Evolutionary conservation across 2,888 invertebrate genomes (phyloP).

Genomic region (Odontocerum albicorne): DNA sequence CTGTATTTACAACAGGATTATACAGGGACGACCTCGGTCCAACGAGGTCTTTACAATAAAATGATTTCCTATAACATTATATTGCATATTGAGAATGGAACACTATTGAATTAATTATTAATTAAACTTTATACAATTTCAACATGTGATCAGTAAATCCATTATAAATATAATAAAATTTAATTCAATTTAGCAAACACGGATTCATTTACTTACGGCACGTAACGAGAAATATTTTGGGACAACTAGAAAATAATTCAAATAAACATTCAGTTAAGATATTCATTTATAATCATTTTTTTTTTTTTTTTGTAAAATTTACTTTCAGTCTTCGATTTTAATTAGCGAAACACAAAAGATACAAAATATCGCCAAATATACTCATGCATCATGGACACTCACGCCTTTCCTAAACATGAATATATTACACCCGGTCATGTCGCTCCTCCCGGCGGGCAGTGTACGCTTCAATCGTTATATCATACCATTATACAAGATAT

Average conservation of each 20-base stretch:
- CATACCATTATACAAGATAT: too few species aligned
- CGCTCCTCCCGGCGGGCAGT: too few species aligned
- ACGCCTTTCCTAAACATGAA: not conserved
- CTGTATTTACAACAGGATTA: too few species aligned
- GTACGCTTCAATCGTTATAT: too few species aligned
- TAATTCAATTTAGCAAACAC: conserved; percentile 33
- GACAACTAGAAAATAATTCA: conserved; percentile 26
- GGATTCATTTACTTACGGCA: conserved; percentile 32
- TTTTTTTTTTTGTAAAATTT: conserved; percentile 43
- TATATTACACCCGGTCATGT: not conserved
- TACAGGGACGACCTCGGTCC: too few species aligned
- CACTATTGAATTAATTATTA: conserved; percentile 32
- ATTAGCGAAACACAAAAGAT: conserved; percentile 52
- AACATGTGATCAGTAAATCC: conserved; percentile 31
- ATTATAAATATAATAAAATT: conserved; percentile 32
- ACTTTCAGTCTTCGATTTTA: conserved; percentile 58
- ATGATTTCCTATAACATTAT: conserved; percentile 20
- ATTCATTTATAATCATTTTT: conserved; percentile 31
- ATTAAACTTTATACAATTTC: conserved; percentile 35
- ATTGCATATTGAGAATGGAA: conserved; percentile 35
- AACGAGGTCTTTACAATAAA: too few species aligned
- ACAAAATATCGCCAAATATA: conserved; percentile 36
- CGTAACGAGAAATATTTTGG: conserved; percentile 29
- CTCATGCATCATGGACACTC: not conserved
- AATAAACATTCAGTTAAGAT: conserved; percentile 34